Evolutionary conservation across 1,140 invertebrate genomes (phyloP).

Genomic region (Pararge aegeria): DNA sequence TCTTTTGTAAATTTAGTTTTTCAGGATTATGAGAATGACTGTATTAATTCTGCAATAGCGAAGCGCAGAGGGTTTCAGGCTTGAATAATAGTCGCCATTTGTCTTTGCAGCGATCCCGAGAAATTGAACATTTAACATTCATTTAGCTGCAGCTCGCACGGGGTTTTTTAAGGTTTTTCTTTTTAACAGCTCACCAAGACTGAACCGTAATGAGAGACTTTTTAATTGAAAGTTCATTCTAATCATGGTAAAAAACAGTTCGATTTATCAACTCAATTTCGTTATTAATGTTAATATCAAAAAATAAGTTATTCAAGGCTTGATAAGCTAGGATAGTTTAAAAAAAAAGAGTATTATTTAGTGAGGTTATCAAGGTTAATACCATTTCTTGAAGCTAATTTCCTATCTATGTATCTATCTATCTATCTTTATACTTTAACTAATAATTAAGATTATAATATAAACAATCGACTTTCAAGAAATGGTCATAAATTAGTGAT

Average conservation of each 20-base stretch:
- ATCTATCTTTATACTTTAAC: too few species aligned
- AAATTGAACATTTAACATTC: slow-evolving; percentile 54
- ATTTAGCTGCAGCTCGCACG: slow-evolving; percentile 38
- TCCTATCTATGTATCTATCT: too few species aligned
- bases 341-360: too few species aligned
- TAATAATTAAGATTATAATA: too few species aligned
- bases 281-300: too few species aligned
- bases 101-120: slow-evolving; percentile 48
- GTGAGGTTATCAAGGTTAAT: too few species aligned
- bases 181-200: slow-evolving; percentile 4
- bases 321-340: too few species aligned
- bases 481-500: too few species aligned
- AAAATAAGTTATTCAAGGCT: too few species aligned
- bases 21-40: slow-evolving; percentile 1
- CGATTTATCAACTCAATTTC: too few species aligned
- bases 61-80: slow-evolving; percentile 30
- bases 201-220: not conserved
- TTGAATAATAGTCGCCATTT: slow-evolving; percentile 58
- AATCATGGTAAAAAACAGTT: not conserved
- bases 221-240: slow-evolving; percentile 3
- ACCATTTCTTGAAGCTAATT: too few species aligned
- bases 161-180: slow-evolving; percentile 20
- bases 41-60: slow-evolving; percentile 26
- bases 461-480: too few species aligned
- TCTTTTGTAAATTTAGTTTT: not conserved